These are phyloP conservation scores for Agriotes lineatus DNA, from an alignment of 2,888 invertebrate genomes.

Conservation along the genomic window DNA sequence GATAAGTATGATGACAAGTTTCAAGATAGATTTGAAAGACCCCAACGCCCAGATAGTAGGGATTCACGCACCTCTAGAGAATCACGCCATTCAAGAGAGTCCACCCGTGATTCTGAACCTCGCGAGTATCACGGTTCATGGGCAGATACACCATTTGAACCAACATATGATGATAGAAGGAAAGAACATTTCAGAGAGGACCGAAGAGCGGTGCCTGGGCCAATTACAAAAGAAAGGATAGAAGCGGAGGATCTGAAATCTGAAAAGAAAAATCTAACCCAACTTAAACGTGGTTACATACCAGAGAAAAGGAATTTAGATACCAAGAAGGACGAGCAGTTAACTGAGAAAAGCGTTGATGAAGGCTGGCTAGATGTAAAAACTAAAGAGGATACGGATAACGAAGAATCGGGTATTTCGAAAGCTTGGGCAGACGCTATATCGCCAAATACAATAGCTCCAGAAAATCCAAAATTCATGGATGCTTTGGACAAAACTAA, in stretches of 20 bases:
- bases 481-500: slow-evolving; percentile 66
- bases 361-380: slow-evolving; percentile 49
- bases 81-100: slow-evolving; percentile 66
- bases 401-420: slow-evolving; percentile 49
- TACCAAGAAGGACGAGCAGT: slow-evolving; percentile 54
- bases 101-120: slow-evolving; percentile 67
- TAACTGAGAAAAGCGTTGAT: slow-evolving; percentile 49
- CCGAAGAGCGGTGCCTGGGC: slow-evolving; percentile 70
- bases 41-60: slow-evolving; percentile 71
- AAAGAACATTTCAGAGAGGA: slow-evolving; percentile 59
- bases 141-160: slow-evolving; percentile 66
- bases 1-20: slow-evolving; percentile 56
- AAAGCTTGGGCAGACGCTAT: slow-evolving; percentile 67
- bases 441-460: slow-evolving; percentile 56
- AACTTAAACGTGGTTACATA: slow-evolving; percentile 66
- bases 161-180: slow-evolving; percentile 60
- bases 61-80: slow-evolving; percentile 71
- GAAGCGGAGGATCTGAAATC: slow-evolving; percentile 70
- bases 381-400: slow-evolving; percentile 47
- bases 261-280: slow-evolving; percentile 68
- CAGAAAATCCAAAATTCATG: slow-evolving; percentile 64
- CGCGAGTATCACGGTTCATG: slow-evolving; percentile 64
- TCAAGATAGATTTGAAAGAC: slow-evolving; percentile 64
- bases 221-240: slow-evolving; percentile 72
- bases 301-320: slow-evolving; percentile 56